These are phyloP conservation scores for Teleogryllus occipitalis DNA, from an alignment of 1,140 invertebrate genomes.

Conservation along the genomic window DNA sequence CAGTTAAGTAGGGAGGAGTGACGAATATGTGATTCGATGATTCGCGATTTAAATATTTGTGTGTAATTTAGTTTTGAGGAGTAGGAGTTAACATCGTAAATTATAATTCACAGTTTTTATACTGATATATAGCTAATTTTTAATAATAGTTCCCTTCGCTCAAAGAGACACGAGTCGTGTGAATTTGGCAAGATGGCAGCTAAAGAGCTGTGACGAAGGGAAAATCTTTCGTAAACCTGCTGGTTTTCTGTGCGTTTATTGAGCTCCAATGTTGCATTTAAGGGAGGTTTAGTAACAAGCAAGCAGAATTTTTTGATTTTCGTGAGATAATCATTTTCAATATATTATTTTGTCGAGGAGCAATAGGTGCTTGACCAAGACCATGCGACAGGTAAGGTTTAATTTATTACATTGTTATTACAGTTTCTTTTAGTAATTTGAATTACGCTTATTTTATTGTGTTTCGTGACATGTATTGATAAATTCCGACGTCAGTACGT, in stretches of 20 bases:
- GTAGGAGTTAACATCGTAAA: not conserved
- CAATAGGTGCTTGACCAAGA: not conserved
- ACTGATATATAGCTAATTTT: not conserved
- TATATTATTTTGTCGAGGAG: not conserved
- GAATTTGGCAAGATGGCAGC: conserved; percentile 22
- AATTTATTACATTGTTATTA: conserved; percentile 7
- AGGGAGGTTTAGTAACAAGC: too few relatives aligned
- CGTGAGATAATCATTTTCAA: too few relatives aligned
- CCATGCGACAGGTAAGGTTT: conserved; percentile 23
- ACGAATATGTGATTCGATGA: conserved; percentile 10
- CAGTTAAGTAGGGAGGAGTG: not conserved
- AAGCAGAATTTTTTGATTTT: too few relatives aligned
- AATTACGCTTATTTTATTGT: too few relatives aligned
- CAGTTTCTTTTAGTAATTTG: too few relatives aligned
- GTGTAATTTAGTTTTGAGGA: not conserved
- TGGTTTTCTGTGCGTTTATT: not conserved
- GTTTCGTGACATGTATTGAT: too few relatives aligned
- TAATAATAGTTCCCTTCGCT: conserved; percentile 6
- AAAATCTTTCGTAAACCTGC: not conserved
- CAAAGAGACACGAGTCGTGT: conserved; percentile 10
- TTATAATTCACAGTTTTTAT: not conserved
- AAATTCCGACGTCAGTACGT: too few relatives aligned
- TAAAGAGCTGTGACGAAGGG: conserved; percentile 19
- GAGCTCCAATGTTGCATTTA: too few relatives aligned
- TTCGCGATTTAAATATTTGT: not conserved